A percentile compares a stretch with the other conserved stretches of the same genome.
Conservation (phyloP, 2,888 invertebrate species). For the Drosophila mimetica region DNA sequence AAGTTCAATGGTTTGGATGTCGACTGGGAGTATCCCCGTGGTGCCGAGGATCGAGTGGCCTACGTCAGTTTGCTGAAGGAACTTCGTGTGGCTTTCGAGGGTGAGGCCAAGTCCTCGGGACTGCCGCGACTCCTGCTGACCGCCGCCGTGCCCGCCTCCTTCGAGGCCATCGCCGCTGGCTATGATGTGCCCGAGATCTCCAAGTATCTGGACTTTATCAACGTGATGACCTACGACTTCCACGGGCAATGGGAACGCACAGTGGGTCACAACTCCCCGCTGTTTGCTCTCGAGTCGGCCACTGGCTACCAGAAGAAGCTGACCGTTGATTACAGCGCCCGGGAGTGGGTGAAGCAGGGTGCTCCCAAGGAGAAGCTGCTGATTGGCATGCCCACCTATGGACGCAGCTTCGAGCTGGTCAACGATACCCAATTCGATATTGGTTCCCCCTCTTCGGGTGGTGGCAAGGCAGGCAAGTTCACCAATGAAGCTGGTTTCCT, state of each 20-base stretch:
- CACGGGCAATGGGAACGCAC: conserved; percentile 97
- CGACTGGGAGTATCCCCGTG: conserved; percentile 97
- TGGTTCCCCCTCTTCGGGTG: conserved; percentile 95
- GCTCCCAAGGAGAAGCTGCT: conserved; percentile 97
- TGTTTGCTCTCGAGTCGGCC: conserved; percentile 94
- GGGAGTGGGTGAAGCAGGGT: conserved; percentile 96
- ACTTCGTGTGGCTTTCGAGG: conserved; percentile 95
- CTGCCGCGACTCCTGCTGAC: conserved; percentile 92
- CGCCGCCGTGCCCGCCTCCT: conserved; percentile 96
- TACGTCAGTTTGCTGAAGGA: conserved; percentile 93
- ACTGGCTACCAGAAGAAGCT: conserved; percentile 96
- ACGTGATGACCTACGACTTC: conserved; percentile 98
- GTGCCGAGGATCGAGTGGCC: conserved; percentile 93
- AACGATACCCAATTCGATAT: conserved; percentile 95
- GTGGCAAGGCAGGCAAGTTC: conserved; percentile 93
- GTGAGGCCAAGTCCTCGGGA: conserved; percentile 94
- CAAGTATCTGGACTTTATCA: conserved; percentile 96
- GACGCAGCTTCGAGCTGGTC: conserved; percentile 94
- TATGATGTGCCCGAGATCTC: conserved; percentile 97
- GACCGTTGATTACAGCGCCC: conserved; percentile 95
- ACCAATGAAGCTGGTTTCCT: conserved; percentile 97
- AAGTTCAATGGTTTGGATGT: conserved; percentile 97
- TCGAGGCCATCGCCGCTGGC: conserved; percentile 96
- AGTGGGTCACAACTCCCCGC: conserved; percentile 96
- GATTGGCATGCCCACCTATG: conserved; percentile 98